Conservation (phyloP, 1,140 invertebrate genomes). For the Cylas formicarius region DNA sequence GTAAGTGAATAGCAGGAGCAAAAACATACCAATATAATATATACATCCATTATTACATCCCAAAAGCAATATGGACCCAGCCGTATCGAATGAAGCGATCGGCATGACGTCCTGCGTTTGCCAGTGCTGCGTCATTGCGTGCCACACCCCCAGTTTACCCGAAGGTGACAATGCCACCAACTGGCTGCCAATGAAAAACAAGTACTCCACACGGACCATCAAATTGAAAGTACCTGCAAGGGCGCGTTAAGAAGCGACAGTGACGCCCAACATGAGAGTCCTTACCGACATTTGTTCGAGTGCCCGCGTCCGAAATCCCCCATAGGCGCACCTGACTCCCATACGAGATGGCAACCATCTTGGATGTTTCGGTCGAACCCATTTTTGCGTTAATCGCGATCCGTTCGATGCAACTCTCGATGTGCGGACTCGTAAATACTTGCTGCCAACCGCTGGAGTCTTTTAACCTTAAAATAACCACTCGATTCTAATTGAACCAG, state of each 20-base stretch:
- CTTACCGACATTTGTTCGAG: constrained; percentile 67
- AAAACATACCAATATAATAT: constrained; percentile 82
- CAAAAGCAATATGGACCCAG: constrained; percentile 88
- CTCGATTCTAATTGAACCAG: constrained; percentile 2
- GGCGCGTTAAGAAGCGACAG: background rate
- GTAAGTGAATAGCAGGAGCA: background rate
- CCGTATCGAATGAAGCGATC: constrained; percentile 92
- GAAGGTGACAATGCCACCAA: constrained; percentile 86
- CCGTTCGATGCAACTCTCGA: constrained; percentile 82
- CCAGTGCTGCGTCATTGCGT: constrained; percentile 97
- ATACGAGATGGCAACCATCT: constrained; percentile 86
- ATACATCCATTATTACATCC: constrained; percentile 96
- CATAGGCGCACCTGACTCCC: constrained; percentile 80
- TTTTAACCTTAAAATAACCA: constrained; percentile 62
- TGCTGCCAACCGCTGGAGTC: constrained; percentile 94
- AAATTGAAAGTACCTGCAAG: constrained; percentile 75
- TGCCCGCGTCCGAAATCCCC: constrained; percentile 78
- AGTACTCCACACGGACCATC: constrained; percentile 85
- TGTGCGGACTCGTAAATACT: constrained; percentile 87
- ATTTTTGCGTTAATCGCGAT: constrained; percentile 94
- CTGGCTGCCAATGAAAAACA: constrained; percentile 97
- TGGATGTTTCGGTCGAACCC: constrained; percentile 53
- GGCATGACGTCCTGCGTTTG: constrained; percentile 93
- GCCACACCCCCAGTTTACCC: constrained; percentile 98
- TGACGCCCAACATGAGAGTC: background rate